Conservation (phyloP, 2,888 invertebrate genomes). For the Incurvaria masculella region DNA sequence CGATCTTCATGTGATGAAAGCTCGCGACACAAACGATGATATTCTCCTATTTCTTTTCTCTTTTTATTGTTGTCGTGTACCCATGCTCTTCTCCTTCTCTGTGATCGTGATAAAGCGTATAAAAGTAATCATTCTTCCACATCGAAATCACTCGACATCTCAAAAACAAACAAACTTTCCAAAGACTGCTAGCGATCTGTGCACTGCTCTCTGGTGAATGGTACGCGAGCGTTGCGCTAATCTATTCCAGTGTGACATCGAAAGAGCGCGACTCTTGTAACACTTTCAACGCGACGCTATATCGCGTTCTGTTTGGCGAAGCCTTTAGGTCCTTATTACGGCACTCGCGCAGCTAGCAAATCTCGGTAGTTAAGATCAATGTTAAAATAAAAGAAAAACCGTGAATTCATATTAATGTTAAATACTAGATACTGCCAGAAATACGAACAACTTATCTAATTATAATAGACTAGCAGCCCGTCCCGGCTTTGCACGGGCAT, state of each 20-base stretch:
- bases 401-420: too few relatives aligned
- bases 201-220: background rate
- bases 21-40: conserved; percentile 11
- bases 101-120: conserved; percentile 4
- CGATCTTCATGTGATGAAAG: conserved; percentile 13
- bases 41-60: conserved; percentile 9
- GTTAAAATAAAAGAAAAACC: too few relatives aligned
- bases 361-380: too few relatives aligned
- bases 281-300: background rate
- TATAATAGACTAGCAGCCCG: too few relatives aligned
- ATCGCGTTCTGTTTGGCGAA: too few relatives aligned
- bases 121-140: too few relatives aligned
- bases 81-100: conserved; percentile 9
- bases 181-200: background rate
- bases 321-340: too few relatives aligned
- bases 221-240: conserved; percentile 1
- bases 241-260: conserved; percentile 1
- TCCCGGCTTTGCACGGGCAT: too few relatives aligned
- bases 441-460: too few relatives aligned
- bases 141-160: conserved; percentile 1
- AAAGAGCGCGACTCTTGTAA: conserved; percentile 1
- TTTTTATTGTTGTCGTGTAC: conserved; percentile 10
- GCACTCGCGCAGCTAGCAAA: too few relatives aligned
- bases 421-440: too few relatives aligned
- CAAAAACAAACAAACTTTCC: background rate